A percentile compares a stretch with the other conserved stretches of the same genome.
Evolutionary conservation across 2,888 invertebrate species (phyloP).

Genomic region (Bembecia ichneumoniformis): DNA sequence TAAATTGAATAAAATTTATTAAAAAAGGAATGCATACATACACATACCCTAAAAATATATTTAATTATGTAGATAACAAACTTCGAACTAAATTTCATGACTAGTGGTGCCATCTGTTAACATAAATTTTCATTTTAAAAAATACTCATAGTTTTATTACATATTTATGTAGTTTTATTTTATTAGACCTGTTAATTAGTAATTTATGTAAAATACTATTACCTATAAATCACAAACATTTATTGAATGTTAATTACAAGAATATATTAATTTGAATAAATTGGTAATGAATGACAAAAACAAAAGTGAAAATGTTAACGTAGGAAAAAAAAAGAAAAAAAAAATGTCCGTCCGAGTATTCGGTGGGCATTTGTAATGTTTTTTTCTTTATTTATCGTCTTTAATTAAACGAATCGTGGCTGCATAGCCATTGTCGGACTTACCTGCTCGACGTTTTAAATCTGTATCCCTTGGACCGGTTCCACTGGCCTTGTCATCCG

Average conservation of each 20-base stretch:
- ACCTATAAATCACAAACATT: too few relatives aligned
- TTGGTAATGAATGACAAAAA: neutral
- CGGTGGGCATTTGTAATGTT: slow-evolving; percentile 1
- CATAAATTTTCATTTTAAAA: neutral
- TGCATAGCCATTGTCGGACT: slow-evolving; percentile 60
- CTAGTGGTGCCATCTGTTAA: slow-evolving; percentile 44
- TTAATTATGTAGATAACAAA: too few relatives aligned
- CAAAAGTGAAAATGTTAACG: neutral
- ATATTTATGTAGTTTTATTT: neutral
- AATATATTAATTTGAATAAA: too few relatives aligned
- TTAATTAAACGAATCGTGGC: slow-evolving; percentile 62
- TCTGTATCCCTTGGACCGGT: slow-evolving; percentile 46
- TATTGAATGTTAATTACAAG: too few relatives aligned
- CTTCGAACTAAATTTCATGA: slow-evolving; percentile 11
- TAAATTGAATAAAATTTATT: too few relatives aligned
- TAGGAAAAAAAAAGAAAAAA: neutral
- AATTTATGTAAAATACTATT: neutral
- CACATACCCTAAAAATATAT: too few relatives aligned
- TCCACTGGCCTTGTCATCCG: slow-evolving; percentile 36
- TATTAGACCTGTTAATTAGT: neutral
- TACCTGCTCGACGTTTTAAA: slow-evolving; percentile 57
- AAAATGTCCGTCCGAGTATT: neutral
- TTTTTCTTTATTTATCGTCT: slow-evolving; percentile 53
- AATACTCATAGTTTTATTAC: neutral
- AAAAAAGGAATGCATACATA: too few relatives aligned